Evolutionary conservation across 2,113 vertebrate species (phyloP), one percentile per base, ranked within the genome.

Genomic region (Talpa occidentalis): DNA sequence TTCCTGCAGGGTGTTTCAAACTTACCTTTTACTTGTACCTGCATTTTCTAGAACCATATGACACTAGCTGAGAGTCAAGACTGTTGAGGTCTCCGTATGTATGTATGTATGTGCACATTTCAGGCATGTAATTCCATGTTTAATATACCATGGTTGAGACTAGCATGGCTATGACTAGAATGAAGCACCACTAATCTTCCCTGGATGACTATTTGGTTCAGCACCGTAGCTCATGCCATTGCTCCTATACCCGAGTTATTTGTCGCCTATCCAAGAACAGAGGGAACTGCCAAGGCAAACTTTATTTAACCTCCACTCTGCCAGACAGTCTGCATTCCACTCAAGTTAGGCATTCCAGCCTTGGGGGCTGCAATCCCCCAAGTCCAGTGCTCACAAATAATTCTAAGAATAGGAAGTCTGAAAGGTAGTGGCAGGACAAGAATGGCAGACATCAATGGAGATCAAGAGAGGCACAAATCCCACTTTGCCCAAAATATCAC

Each of bases 251-350:
- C 96, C 89, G 62, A 47, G 97, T 93, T 96, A 93, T 95, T 94
- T 97, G 84, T 2, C 59, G 56, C 5, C 88, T 94, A 83, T 94
- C 97, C 98, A 98, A 98, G 97, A 97, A 95, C 90, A 86, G 0
- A 93, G 72, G 40, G 95, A 76, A 70, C 81, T 97, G 98, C 98
- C 98, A 98, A 98, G 97, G 97, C 97, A 98, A 98, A 98, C 98
- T 98, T 98, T 98, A 98, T 98, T 98, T 98, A 98, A 98, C 98
- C 97, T 98, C 98, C 98, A 3, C 98, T 97, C 97, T 98, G 97
- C 98, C 98, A 98, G 98, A 98, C 98, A 98, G 98, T 98, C 98
- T 98, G 98, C 98, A 98, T 98, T 98, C 98, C 95, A 96, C 97
- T 97, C 95, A 72, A 95, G 97, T 87, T 64, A 97, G 96, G 97